A percentile compares a stretch with the other conserved stretches of the same genome.
phyloP scores from a whole-genome alignment of 2,888 invertebrate species.

The Xanthostigma xanthostigma region DNA sequence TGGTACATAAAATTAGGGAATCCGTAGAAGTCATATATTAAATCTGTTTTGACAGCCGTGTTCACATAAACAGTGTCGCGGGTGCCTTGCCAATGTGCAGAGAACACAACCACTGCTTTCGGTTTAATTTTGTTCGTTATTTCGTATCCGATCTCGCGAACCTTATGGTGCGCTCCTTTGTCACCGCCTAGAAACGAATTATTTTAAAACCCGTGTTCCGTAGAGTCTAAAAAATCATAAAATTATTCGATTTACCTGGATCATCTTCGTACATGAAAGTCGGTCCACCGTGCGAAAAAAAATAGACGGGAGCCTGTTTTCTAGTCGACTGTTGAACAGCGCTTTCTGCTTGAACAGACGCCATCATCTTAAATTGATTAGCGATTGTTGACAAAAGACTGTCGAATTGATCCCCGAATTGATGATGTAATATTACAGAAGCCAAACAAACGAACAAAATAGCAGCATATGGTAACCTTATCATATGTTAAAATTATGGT shows the following conservation, averaged over 20 bases:
- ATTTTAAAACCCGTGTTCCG: too few species aligned
- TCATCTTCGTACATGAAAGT: constrained; percentile 4
- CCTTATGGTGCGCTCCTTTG: constrained; percentile 1
- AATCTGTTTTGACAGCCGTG: not conserved
- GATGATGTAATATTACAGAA: too few species aligned
- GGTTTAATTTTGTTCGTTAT: not conserved
- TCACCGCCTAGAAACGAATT: not conserved
- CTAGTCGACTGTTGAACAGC: too few species aligned
- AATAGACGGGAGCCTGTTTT: not conserved
- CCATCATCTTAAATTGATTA: too few species aligned
- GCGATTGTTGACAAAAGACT: too few species aligned
- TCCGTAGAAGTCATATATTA: constrained; percentile 2
- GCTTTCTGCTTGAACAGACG: too few species aligned
- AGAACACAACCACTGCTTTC: constrained; percentile 1
- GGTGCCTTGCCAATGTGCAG: constrained; percentile 1
- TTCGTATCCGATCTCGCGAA: constrained; percentile 1
- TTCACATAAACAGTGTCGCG: not conserved
- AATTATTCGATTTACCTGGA: not conserved
- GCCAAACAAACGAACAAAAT: too few species aligned
- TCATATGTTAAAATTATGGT: too few species aligned
- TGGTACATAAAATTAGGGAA: constrained; percentile 3
- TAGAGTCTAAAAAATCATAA: too few species aligned
- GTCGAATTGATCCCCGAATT: too few species aligned
- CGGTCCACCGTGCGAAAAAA: constrained; percentile 2
- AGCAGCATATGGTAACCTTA: too few species aligned